phyloP scores from a whole-genome alignment of 2,113 vertebrate species.

The Clarias batrachus region DNA sequence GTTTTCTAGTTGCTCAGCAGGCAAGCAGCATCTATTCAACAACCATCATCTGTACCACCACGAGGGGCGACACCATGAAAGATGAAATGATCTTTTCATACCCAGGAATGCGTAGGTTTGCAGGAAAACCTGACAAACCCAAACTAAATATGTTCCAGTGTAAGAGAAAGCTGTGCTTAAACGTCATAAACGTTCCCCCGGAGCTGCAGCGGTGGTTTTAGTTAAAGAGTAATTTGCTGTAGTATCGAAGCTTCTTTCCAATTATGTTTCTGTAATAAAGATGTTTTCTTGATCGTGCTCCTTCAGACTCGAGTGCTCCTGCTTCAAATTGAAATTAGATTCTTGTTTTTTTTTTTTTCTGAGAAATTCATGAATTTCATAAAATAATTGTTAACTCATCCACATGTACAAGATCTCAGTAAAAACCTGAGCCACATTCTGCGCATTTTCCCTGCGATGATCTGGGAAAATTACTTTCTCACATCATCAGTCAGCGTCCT shows the following conservation, averaged over 20 bases:
- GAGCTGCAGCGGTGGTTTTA: not conserved
- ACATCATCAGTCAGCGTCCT: not conserved
- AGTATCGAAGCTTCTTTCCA: not conserved
- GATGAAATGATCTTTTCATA: too few relatives aligned
- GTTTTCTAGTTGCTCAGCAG: too few relatives aligned
- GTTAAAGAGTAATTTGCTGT: too few relatives aligned
- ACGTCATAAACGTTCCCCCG: not conserved
- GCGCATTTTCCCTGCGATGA: not conserved
- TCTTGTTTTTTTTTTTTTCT: too few relatives aligned
- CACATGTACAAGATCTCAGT: too few relatives aligned
- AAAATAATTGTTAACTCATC: too few relatives aligned
- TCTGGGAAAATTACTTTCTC: not conserved
- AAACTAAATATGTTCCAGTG: not conserved
- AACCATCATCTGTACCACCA: too few relatives aligned
- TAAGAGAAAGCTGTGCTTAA: not conserved
- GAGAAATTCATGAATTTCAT: too few relatives aligned
- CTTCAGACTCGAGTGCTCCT: not conserved
- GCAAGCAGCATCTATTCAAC: too few relatives aligned
- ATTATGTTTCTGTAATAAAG: not conserved
- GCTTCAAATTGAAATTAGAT: not conserved
- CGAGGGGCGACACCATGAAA: too few relatives aligned
- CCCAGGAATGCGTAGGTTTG: not conserved
- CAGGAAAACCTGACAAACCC: not conserved
- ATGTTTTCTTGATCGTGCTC: not conserved
- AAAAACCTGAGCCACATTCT: too few relatives aligned